Conservation (phyloP, 2,797 vertebrate genomes). For the Tachyglossus aculeatus region DNA sequence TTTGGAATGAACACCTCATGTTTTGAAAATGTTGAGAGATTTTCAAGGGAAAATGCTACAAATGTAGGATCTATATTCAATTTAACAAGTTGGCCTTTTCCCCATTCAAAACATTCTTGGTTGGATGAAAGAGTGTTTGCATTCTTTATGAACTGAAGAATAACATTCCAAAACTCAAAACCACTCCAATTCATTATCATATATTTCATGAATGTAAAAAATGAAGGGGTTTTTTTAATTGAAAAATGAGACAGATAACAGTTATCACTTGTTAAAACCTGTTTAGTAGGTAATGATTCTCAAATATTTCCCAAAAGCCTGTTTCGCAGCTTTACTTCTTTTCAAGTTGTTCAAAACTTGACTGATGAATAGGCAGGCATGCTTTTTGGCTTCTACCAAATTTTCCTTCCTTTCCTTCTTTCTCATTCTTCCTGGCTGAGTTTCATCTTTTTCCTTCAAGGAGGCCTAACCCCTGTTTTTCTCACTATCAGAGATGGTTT, state of each 20-base stretch:
- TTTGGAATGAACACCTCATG: conserved; percentile 1
- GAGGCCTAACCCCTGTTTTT: not conserved
- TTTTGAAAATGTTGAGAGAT: not conserved
- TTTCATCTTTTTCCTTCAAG: not conserved
- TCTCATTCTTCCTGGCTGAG: not conserved
- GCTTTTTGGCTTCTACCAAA: not conserved
- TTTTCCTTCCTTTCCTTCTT: not conserved
- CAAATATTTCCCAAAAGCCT: conserved; percentile 19
- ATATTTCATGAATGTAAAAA: conserved; percentile 1
- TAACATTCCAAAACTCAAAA: not conserved
- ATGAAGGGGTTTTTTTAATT: not conserved
- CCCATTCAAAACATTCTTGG: not conserved
- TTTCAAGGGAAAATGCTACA: not conserved
- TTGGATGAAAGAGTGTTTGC: not conserved
- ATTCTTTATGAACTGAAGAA: not conserved
- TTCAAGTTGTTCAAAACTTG: not conserved
- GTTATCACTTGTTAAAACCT: conserved; percentile 15
- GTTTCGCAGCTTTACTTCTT: not conserved
- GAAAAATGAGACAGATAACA: not conserved
- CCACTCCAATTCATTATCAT: not conserved
- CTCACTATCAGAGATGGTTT: too few relatives aligned
- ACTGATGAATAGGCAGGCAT: not conserved
- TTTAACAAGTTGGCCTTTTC: not conserved
- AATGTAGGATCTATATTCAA: not conserved
- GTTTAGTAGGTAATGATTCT: not conserved